phyloP scores from a whole-genome alignment of 2,888 invertebrate species.

The Hypsopygia costalis region DNA sequence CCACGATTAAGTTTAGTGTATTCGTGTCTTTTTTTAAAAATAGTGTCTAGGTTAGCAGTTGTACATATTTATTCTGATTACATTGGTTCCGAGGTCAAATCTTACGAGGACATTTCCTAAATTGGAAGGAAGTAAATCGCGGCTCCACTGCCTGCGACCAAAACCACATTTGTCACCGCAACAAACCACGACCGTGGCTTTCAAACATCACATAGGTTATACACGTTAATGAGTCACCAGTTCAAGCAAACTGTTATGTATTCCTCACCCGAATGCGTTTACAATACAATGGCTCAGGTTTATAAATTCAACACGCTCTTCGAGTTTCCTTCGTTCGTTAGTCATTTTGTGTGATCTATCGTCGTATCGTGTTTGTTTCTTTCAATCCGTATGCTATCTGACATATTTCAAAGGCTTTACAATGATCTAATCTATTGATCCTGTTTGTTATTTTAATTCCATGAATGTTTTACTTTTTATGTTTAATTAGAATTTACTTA shows the following conservation, averaged over 20 bases:
- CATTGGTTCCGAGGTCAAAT: not conserved
- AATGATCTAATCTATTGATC: too few species aligned
- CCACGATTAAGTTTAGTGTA: too few species aligned
- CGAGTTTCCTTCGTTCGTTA: slow-evolving; percentile 48
- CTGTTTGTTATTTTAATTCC: too few species aligned
- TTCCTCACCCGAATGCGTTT: slow-evolving; percentile 37
- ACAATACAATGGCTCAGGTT: slow-evolving; percentile 48
- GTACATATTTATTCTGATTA: too few species aligned
- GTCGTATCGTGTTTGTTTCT: not conserved
- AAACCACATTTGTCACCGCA: too few species aligned
- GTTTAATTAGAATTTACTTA: too few species aligned
- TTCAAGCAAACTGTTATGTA: slow-evolving; percentile 34
- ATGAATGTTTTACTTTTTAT: too few species aligned
- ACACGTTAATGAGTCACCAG: slow-evolving; percentile 29
- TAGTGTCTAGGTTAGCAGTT: too few species aligned
- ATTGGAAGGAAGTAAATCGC: not conserved
- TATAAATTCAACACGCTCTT: slow-evolving; percentile 40
- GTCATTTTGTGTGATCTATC: slow-evolving; percentile 24
- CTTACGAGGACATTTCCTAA: not conserved
- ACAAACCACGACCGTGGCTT: not conserved
- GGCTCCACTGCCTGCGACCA: too few species aligned
- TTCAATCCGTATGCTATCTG: not conserved
- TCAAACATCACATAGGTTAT: too few species aligned
- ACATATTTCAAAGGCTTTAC: too few species aligned
- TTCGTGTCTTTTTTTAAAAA: too few species aligned